Conservation (phyloP, 2,113 vertebrate species). For the Notarius quadriscutis region DNA sequence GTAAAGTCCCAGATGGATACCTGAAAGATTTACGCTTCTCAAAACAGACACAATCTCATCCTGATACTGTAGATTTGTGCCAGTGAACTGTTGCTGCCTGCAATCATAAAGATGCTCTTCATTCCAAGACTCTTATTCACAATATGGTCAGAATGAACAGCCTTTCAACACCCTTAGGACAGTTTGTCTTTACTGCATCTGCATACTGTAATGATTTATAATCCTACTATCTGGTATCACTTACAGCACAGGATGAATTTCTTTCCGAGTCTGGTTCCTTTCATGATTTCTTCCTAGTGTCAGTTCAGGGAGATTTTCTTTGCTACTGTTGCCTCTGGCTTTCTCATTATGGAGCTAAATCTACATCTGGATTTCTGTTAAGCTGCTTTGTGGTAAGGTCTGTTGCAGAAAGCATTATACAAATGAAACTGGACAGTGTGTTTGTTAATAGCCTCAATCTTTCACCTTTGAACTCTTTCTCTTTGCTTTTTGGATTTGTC, state of each 20-base stretch:
- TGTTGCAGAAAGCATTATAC: background rate
- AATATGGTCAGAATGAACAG: no score
- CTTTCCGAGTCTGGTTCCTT: background rate
- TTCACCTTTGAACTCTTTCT: background rate
- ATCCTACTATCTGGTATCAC: background rate
- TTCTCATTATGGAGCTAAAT: background rate
- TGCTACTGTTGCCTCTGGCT: background rate
- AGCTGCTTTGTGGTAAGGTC: background rate
- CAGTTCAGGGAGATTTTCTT: background rate
- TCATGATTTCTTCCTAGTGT: background rate
- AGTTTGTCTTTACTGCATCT: background rate
- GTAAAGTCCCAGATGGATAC: no score
- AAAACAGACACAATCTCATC: no score
- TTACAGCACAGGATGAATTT: background rate
- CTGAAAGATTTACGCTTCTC: no score
- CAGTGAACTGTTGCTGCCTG: no score
- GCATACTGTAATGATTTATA: background rate
- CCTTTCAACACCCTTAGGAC: no score
- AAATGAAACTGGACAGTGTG: background rate
- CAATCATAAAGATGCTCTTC: no score
- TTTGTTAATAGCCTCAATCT: background rate
- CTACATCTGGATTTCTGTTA: background rate
- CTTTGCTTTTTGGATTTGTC: background rate
- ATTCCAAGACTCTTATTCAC: no score
- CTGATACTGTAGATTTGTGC: no score